A percentile compares a stretch with the other conserved stretches of the same genome.
Conservation (phyloP, 2,888 invertebrate genomes). For the Lucinisca nassula region DNA sequence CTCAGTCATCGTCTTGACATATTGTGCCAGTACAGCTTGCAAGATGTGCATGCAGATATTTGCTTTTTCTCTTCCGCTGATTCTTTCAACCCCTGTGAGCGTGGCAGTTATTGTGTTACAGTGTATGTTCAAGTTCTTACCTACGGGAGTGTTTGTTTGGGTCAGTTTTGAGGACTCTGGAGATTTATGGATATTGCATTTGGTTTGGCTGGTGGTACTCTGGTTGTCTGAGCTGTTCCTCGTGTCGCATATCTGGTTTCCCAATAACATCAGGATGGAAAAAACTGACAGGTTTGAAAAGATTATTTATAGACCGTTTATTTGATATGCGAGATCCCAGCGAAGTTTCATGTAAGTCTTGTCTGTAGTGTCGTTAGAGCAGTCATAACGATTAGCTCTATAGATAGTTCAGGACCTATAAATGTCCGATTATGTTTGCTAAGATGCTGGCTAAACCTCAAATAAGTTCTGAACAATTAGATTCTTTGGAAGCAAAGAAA, state of each 20-base stretch:
- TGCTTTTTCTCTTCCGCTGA: slow-evolving; percentile 88
- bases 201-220: slow-evolving; percentile 75
- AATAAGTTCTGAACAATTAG: too few relatives aligned
- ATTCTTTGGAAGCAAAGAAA: too few relatives aligned
- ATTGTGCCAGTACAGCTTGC: slow-evolving; percentile 89
- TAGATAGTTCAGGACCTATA: too few relatives aligned
- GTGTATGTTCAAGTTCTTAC: slow-evolving; percentile 70
- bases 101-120: slow-evolving; percentile 77
- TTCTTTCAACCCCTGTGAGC: slow-evolving; percentile 87
- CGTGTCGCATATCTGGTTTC: slow-evolving; percentile 84
- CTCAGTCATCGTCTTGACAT: slow-evolving; percentile 86
- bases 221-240: slow-evolving; percentile 85
- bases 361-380: too few relatives aligned
- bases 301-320: too few relatives aligned
- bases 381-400: too few relatives aligned
- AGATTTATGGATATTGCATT: slow-evolving; percentile 70
- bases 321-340: too few relatives aligned
- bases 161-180: slow-evolving; percentile 73
- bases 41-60: slow-evolving; percentile 88
- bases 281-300: slow-evolving; percentile 84
- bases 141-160: slow-evolving; percentile 74
- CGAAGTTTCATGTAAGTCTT: too few relatives aligned
- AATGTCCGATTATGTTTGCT: too few relatives aligned
- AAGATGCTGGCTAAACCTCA: too few relatives aligned
- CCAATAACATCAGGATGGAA: slow-evolving; percentile 82